Conservation (phyloP, 2,888 invertebrate genomes). For the Schizotus pectinicornis region DNA sequence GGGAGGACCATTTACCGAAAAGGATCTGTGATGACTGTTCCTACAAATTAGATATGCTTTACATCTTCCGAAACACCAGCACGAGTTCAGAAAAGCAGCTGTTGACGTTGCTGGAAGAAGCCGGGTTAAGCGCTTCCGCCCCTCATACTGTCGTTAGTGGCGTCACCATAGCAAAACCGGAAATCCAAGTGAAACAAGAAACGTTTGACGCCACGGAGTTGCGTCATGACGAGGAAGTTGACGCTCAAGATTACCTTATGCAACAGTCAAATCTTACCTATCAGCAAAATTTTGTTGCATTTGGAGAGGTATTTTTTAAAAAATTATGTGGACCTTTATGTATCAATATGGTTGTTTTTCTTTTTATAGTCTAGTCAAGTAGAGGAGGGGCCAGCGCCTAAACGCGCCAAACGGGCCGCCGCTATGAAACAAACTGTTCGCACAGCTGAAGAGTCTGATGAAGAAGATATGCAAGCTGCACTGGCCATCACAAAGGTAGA, state of each 20-base stretch:
- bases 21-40: slow-evolving; percentile 75
- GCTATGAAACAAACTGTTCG: slow-evolving; percentile 49
- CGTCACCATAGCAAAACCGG: slow-evolving; percentile 14
- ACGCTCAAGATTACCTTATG: slow-evolving; percentile 37
- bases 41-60: slow-evolving; percentile 73
- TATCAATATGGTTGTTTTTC: neutral
- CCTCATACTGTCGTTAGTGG: neutral
- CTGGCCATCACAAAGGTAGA: slow-evolving; percentile 50
- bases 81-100: slow-evolving; percentile 68
- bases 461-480: slow-evolving; percentile 40
- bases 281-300: slow-evolving; percentile 25
- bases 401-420: slow-evolving; percentile 50
- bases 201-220: slow-evolving; percentile 6
- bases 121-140: slow-evolving; percentile 24
- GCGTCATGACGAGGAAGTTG: neutral
- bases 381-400: slow-evolving; percentile 41
- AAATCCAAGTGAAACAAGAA: slow-evolving; percentile 23
- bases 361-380: slow-evolving; percentile 5
- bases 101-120: slow-evolving; percentile 52
- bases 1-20: slow-evolving; percentile 72
- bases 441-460: slow-evolving; percentile 45
- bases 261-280: slow-evolving; percentile 45
- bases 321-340: neutral
- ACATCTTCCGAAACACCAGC: slow-evolving; percentile 74
- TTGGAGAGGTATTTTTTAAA: slow-evolving; percentile 10